Base-by-base conservation (phyloP, 1,140 invertebrate species). In the Physella acuta region DNA sequence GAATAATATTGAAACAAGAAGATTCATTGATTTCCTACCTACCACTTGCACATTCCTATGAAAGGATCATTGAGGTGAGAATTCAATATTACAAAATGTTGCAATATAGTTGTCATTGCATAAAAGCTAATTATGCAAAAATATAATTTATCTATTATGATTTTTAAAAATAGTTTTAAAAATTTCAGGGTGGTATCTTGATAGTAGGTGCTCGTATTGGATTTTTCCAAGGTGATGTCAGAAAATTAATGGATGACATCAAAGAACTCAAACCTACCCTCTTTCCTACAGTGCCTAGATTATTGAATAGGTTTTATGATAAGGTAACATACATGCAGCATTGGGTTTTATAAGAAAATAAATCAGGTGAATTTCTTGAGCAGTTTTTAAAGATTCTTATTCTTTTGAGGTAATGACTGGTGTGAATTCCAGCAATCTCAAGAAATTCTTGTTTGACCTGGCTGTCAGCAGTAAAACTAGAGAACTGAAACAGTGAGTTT, bases 31-130 rank as follows among this genome's bases (percentile, higher is more conserved):
- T 98, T 55, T 97, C 94, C 61, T 99, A 97, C 85, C 88, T 99
- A 71, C 97, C 97, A 2, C 84, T 99, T 74, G 95, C 96, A 59
- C 96, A 99, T 83, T 97, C 97, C 92, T 89, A 98, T 71, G 86
- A 87, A 73, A 76, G 85, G 39, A 73, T 86, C 28, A 74, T 80
- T 52, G 78, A 82, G 78, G 79, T 80, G 75, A 66, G 73, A 8
- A 44, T 44, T 44, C 8, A 44, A n/a, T n/a, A n/a, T n/a, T n/a
- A n/a, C n/a, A n/a, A n/a, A n/a, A n/a, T n/a, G n/a, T n/a, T n/a
- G n/a, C n/a, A n/a, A n/a, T n/a, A n/a, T n/a, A n/a, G n/a, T n/a
- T n/a, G n/a, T n/a, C n/a, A n/a, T n/a, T n/a, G n/a, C n/a, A n/a
- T 11, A 44, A 44, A 20, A 44, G 39, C 8, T 11, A 11, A 11